These are phyloP conservation scores for Kryptolebias ocellatus DNA, from an alignment of 2,797 vertebrate species.

Conservation along the genomic window DNA sequence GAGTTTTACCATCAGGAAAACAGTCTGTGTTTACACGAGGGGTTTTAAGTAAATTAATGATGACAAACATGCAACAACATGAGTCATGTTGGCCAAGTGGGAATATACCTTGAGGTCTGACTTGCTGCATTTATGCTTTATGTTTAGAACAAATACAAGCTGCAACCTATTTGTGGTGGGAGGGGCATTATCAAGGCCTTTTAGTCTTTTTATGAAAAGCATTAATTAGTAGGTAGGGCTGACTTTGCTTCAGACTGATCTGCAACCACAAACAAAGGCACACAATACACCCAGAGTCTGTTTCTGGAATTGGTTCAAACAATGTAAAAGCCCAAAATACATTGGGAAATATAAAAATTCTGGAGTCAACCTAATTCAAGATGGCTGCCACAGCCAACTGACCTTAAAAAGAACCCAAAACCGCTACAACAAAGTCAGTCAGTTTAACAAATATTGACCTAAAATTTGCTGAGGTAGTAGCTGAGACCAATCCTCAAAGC, in stretches of 20 bases:
- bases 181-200: conserved; percentile 45
- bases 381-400: too few species aligned
- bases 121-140: conserved; percentile 27
- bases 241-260: conserved; percentile 25
- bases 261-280: conserved; percentile 14
- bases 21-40: conserved; percentile 32
- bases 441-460: too few species aligned
- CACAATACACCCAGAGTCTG: conserved; percentile 6
- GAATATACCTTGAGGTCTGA: conserved; percentile 39
- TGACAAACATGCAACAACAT: conserved; percentile 38
- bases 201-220: conserved; percentile 19
- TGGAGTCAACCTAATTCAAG: too few species aligned
- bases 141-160: conserved; percentile 39
- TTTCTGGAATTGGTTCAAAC: conserved; percentile 23
- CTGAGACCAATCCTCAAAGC: too few species aligned
- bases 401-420: too few species aligned
- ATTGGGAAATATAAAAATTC: conserved; percentile 34
- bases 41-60: conserved; percentile 38
- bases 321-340: conserved; percentile 12
- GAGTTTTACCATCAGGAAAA: conserved; percentile 26
- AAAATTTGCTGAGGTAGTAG: too few species aligned
- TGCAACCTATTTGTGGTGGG: conserved; percentile 45
- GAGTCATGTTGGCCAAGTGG: conserved; percentile 40
- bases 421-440: too few species aligned
- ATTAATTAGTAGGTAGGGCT: conserved; percentile 46